Evolutionary conservation across 2,888 invertebrate genomes (phyloP).

Genomic region (Oscheius myriophilus): DNA sequence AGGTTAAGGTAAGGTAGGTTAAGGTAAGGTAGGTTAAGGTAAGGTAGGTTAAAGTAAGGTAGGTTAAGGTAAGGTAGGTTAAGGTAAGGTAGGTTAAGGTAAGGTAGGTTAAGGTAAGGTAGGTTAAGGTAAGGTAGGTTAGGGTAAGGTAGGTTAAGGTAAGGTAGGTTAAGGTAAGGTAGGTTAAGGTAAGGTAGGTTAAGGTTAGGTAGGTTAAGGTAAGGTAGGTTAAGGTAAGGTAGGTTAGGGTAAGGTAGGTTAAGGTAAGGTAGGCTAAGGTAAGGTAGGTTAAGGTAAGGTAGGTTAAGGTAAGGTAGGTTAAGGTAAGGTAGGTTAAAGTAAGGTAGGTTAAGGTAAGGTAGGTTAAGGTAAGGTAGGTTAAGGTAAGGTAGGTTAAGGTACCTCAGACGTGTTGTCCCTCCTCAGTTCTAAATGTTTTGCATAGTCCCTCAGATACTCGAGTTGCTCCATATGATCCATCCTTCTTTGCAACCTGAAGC

Average conservation of each 20-base stretch:
- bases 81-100: background rate
- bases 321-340: background rate
- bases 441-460: slow-evolving; percentile 19
- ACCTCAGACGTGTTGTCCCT: slow-evolving; percentile 21
- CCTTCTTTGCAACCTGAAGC: slow-evolving; percentile 26
- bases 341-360: too few species aligned
- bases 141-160: background rate
- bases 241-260: background rate
- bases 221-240: too few species aligned
- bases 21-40: background rate
- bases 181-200: background rate
- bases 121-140: too few species aligned
- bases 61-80: background rate
- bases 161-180: background rate
- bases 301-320: background rate
- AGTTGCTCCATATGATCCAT: slow-evolving; percentile 24
- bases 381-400: background rate
- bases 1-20: background rate
- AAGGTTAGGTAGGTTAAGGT: background rate
- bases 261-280: background rate
- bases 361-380: too few species aligned
- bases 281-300: too few species aligned
- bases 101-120: background rate
- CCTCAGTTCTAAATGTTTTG: slow-evolving; percentile 3
- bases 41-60: too few species aligned